Conservation (phyloP, 2,113 vertebrate species). For the Urocolius indicus region DNA sequence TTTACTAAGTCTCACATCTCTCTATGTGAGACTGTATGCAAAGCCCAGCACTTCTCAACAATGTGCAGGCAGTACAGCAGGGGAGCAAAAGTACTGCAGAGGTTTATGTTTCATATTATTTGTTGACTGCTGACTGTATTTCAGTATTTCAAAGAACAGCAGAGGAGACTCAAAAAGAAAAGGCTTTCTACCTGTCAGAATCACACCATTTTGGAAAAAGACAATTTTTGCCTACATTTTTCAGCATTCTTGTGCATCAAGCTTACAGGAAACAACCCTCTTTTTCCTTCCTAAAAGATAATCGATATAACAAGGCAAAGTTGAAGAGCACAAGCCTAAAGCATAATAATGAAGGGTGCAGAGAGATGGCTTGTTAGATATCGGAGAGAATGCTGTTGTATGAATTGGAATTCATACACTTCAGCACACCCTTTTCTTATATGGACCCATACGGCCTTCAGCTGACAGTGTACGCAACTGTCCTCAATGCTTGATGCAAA, state of each 20-base stretch:
- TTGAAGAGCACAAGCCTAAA: not conserved
- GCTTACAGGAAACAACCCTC: not conserved
- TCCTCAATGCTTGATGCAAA: not conserved
- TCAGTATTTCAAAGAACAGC: not conserved
- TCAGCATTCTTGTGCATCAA: not conserved
- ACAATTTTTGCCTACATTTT: not conserved
- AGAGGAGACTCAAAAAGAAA: not conserved
- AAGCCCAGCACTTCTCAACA: conserved; percentile 10
- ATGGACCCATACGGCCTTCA: not conserved
- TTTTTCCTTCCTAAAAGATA: not conserved
- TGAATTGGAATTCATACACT: not conserved
- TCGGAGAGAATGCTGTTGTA: not conserved
- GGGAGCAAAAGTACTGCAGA: conserved; percentile 22
- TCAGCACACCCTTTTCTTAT: not conserved
- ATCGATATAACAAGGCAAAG: not conserved
- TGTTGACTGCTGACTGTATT: conserved; percentile 20
- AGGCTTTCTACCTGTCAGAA: not conserved
- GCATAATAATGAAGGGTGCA: not conserved
- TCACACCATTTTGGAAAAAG: not conserved
- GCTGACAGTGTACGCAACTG: not conserved
- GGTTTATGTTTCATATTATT: not conserved
- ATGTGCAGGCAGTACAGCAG: not conserved
- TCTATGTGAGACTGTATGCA: not conserved
- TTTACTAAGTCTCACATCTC: conserved; percentile 48
- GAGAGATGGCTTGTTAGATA: not conserved